Evolutionary conservation across 2,888 invertebrate genomes (phyloP).

Genomic region (Trachelus tabidus): DNA sequence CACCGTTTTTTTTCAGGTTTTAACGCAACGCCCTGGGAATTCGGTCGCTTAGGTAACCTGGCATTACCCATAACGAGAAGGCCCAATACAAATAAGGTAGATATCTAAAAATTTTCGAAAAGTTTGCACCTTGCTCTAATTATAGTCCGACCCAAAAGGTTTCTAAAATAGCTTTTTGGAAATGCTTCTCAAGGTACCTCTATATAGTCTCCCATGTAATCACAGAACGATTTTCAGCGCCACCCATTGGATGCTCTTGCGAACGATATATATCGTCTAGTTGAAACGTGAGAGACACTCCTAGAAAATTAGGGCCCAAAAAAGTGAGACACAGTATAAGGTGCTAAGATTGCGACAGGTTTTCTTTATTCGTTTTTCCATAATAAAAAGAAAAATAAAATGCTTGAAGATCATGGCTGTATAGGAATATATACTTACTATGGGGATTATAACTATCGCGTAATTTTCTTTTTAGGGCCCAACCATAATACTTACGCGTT

Average conservation of each 20-base stretch:
- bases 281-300: not conserved
- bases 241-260: slow-evolving; percentile 4
- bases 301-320: not conserved
- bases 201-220: slow-evolving; percentile 51
- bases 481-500: not conserved
- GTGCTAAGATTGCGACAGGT: not conserved
- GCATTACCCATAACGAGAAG: slow-evolving; percentile 40
- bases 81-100: slow-evolving; percentile 9
- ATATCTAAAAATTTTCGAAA: slow-evolving; percentile 46
- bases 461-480: not conserved
- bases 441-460: not conserved
- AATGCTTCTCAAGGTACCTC: slow-evolving; percentile 31
- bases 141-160: slow-evolving; percentile 28
- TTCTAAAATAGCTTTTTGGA: not conserved
- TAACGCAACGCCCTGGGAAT: not conserved
- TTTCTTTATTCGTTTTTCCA: not conserved
- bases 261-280: not conserved
- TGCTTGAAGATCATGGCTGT: not conserved
- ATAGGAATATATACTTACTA: not conserved
- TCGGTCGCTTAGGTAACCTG: slow-evolving; percentile 37
- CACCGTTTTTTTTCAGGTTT: not conserved
- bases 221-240: slow-evolving; percentile 32
- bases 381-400: not conserved
- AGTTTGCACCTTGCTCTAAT: slow-evolving; percentile 60
- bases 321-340: not conserved